Conservation (phyloP, 2,888 invertebrate species). For the Melolontha melolontha region DNA sequence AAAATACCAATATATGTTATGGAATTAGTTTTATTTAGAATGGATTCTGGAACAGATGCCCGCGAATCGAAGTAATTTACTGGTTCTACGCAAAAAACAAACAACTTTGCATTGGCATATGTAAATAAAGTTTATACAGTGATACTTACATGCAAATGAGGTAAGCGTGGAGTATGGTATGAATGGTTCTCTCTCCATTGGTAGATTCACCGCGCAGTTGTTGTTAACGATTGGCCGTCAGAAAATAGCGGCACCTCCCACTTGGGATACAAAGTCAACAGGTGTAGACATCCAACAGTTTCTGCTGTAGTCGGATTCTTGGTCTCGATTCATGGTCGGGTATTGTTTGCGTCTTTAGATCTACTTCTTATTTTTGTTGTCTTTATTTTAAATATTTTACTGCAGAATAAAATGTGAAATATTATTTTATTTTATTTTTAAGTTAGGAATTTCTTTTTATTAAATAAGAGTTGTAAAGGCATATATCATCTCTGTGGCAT, state of each 20-base stretch:
- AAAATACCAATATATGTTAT: neutral
- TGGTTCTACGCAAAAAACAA: neutral
- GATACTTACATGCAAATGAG: conserved; percentile 31
- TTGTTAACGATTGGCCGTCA: conserved; percentile 23
- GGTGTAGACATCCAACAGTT: conserved; percentile 42
- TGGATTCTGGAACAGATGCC: neutral
- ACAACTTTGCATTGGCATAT: neutral
- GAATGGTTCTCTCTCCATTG: conserved; percentile 27
- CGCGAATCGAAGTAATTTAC: conserved; percentile 10
- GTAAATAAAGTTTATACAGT: conserved; percentile 7
- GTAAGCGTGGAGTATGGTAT: conserved; percentile 19
- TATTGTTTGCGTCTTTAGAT: too few relatives aligned
- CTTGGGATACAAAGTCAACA: conserved; percentile 38
- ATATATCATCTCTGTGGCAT: too few relatives aligned
- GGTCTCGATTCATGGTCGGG: too few relatives aligned
- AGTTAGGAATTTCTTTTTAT: too few relatives aligned
- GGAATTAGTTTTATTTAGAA: conserved; percentile 1
- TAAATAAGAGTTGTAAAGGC: too few relatives aligned
- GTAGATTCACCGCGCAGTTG: conserved; percentile 21
- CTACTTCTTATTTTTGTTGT: too few relatives aligned
- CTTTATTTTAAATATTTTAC: too few relatives aligned
- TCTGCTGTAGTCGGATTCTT: neutral
- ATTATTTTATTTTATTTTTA: too few relatives aligned
- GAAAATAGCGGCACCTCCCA: conserved; percentile 27
- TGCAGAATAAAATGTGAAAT: too few relatives aligned